phyloP scores from a whole-genome alignment of 2,797 vertebrate species.

The Tragopan temminckii region DNA sequence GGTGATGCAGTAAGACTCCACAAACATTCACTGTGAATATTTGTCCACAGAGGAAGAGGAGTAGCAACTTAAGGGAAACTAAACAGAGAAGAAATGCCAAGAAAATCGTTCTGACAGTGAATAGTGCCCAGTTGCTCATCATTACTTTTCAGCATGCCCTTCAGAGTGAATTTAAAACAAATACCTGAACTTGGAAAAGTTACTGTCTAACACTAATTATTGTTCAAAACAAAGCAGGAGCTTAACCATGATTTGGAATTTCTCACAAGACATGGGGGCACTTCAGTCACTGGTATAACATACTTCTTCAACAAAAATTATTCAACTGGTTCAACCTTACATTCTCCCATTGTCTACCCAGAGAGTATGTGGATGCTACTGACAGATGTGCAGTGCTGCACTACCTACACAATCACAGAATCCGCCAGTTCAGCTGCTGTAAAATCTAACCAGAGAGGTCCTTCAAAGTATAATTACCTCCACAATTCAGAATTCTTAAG shows the following conservation, averaged over 20 bases:
- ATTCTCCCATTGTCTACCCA: neutral
- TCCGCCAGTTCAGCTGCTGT: accelerated
- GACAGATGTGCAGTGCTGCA: neutral
- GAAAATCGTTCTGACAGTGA: neutral
- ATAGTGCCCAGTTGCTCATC: neutral
- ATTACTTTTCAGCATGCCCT: neutral
- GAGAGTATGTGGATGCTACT: accelerated
- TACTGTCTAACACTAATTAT: neutral
- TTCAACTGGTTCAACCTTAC: neutral
- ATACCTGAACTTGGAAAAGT: neutral
- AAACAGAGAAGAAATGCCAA: neutral
- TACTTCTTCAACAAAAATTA: neutral
- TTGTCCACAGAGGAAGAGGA: neutral
- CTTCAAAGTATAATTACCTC: neutral
- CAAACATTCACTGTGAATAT: neutral
- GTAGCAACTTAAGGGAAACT: neutral
- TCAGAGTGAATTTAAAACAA: neutral
- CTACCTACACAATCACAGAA: neutral
- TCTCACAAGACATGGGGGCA: neutral
- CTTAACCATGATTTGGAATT: neutral
- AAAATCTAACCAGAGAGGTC: neutral
- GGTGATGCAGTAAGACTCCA: neutral
- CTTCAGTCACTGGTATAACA: neutral
- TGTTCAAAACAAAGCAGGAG: neutral
- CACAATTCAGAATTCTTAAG: neutral